Conservation (phyloP, 2,888 invertebrate genomes). For the Heliconius aoede region DNA sequence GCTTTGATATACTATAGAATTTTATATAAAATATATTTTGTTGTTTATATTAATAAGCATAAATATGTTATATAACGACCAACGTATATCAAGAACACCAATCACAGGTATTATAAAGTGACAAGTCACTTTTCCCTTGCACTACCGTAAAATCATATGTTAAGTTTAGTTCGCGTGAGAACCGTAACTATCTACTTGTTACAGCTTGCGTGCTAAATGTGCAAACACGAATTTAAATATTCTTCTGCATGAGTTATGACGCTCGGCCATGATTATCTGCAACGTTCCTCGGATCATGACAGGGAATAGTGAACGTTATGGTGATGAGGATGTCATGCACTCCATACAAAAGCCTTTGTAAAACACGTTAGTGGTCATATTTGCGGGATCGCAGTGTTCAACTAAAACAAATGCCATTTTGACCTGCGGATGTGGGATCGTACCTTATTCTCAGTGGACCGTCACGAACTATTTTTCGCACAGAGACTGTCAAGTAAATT, state of each 20-base stretch:
- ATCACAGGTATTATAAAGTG: constrained; percentile 33
- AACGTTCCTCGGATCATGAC: constrained; percentile 54
- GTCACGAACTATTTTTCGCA: constrained; percentile 47
- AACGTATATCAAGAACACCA: neutral
- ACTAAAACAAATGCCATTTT: constrained; percentile 43
- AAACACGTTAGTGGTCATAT: constrained; percentile 41
- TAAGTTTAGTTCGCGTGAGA: constrained; percentile 63
- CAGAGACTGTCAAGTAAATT: constrained; percentile 41
- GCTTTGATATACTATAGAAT: constrained; percentile 35
- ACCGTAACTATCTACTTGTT: constrained; percentile 58
- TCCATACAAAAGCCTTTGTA: constrained; percentile 35
- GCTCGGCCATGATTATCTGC: constrained; percentile 64
- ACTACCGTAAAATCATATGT: constrained; percentile 47
- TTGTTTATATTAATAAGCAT: neutral
- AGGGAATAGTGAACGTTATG: constrained; percentile 42
- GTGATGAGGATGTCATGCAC: constrained; percentile 44
- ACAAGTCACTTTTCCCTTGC: constrained; percentile 34
- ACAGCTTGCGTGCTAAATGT: constrained; percentile 66
- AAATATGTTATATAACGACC: neutral
- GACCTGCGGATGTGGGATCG: constrained; percentile 43
- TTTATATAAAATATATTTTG: constrained; percentile 32
- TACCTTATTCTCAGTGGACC: constrained; percentile 45
- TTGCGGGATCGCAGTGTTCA: constrained; percentile 29
- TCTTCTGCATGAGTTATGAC: constrained; percentile 57
- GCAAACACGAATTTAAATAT: constrained; percentile 65